Percentiles rank a stretch among this genome's conserved stretches.
phyloP scores from a whole-genome alignment of 2,888 invertebrate genomes.

The Sphaerophoria rueppellii region DNA sequence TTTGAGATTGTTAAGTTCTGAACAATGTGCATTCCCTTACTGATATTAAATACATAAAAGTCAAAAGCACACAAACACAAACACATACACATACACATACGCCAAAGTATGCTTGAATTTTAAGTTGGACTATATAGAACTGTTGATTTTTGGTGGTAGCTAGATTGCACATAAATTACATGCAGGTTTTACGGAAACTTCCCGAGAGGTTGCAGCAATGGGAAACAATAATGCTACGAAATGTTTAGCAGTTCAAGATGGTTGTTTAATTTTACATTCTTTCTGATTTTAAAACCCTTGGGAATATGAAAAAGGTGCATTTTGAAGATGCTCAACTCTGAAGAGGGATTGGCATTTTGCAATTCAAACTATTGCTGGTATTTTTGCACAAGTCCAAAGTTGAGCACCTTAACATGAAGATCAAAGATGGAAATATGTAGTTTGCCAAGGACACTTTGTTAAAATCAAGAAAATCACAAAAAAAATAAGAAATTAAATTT shows the following conservation, averaged over 20 bases:
- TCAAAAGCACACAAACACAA: conserved; percentile 9
- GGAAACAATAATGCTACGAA: conserved; percentile 26
- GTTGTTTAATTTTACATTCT: background rate
- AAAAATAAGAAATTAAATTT: too few relatives aligned
- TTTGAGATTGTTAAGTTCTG: conserved; percentile 57
- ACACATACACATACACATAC: background rate
- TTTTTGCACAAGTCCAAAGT: too few relatives aligned
- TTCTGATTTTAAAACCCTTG: conserved; percentile 2
- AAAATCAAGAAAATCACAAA: background rate
- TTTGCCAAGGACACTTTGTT: background rate
- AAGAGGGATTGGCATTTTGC: too few relatives aligned
- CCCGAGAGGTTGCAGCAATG: conserved; percentile 7
- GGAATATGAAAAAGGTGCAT: conserved; percentile 11
- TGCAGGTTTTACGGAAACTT: conserved; percentile 47
- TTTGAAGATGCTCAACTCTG: background rate
- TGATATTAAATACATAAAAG: conserved; percentile 23
- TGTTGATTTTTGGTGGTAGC: conserved; percentile 39
- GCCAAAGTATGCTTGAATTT: conserved; percentile 4
- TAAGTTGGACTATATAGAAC: conserved; percentile 28
- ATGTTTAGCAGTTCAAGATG: background rate
- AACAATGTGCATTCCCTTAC: conserved; percentile 41
- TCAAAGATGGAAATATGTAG: too few relatives aligned
- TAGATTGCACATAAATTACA: conserved; percentile 54
- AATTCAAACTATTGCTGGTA: too few relatives aligned
- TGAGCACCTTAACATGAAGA: too few relatives aligned